Evolutionary conservation across 2,888 invertebrate genomes (phyloP).

Genomic region (Pyrgus malvae): DNA sequence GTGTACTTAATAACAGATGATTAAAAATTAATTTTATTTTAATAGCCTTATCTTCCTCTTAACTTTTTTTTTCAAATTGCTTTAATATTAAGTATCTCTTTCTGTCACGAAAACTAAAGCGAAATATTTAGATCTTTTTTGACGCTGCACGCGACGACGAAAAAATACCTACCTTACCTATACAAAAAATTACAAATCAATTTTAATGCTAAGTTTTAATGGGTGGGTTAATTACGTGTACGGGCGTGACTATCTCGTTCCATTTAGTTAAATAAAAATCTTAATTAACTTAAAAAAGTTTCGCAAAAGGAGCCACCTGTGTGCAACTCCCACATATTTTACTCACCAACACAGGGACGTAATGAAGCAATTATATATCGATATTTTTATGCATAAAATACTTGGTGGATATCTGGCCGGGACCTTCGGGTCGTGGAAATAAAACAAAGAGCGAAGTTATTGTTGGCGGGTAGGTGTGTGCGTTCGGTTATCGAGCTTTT

Average conservation of each 20-base stretch:
- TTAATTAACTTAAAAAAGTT: constrained; percentile 29
- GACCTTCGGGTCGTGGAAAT: constrained; percentile 64
- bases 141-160: too few relatives aligned
- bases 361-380: constrained; percentile 83
- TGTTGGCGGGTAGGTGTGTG: constrained; percentile 77
- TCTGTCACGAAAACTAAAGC: too few relatives aligned
- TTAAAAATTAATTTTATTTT: too few relatives aligned
- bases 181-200: too few relatives aligned
- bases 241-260: constrained; percentile 43
- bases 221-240: too few relatives aligned
- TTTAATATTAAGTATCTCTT: too few relatives aligned
- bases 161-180: too few relatives aligned
- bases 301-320: constrained; percentile 60
- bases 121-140: too few relatives aligned
- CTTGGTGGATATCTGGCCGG: constrained; percentile 76
- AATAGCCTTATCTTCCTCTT: too few relatives aligned
- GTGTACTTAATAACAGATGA: too few relatives aligned
- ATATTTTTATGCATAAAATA: constrained; percentile 82
- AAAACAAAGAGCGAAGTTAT: constrained; percentile 76
- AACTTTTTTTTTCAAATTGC: too few relatives aligned
- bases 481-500: constrained; percentile 79
- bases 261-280: constrained; percentile 43
- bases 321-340: constrained; percentile 79
- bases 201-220: too few relatives aligned
- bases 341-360: constrained; percentile 80